A percentile compares a stretch with the other conserved stretches of the same genome.
Conservation (phyloP, 2,113 vertebrate genomes). For the Dascyllus trimaculatus region DNA sequence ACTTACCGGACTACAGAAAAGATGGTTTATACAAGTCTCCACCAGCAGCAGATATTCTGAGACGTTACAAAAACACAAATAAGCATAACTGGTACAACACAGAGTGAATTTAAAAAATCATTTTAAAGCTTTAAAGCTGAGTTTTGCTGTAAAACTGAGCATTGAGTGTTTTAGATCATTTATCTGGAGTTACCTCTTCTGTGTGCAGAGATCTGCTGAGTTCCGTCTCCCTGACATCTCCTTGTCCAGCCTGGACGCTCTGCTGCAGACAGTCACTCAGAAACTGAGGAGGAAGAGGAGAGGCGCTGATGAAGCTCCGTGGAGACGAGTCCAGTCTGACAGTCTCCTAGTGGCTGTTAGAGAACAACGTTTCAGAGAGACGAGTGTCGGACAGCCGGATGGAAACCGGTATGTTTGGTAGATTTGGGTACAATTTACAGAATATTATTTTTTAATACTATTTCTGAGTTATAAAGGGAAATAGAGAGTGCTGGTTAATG, state of each 20-base stretch:
- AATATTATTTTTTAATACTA: too few species aligned
- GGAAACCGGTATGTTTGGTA: conserved; percentile 10
- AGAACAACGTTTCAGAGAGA: conserved; percentile 43
- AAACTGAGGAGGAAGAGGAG: conserved; percentile 59
- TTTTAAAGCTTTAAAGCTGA: not conserved
- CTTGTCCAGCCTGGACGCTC: conserved; percentile 53
- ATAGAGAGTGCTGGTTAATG: too few species aligned
- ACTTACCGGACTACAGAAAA: too few species aligned
- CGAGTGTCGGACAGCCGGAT: not conserved
- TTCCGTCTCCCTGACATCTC: conserved; percentile 63
- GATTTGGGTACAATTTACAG: not conserved
- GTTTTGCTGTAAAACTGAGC: not conserved
- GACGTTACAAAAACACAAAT: too few species aligned
- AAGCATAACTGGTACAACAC: too few species aligned
- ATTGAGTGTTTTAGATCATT: too few species aligned
- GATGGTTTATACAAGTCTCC: too few species aligned
- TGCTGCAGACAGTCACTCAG: conserved; percentile 62
- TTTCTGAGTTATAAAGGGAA: too few species aligned
- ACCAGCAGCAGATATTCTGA: too few species aligned
- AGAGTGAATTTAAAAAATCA: too few species aligned
- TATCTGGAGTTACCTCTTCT: not conserved
- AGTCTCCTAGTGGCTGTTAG: conserved; percentile 36
- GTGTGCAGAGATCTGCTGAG: conserved; percentile 43
- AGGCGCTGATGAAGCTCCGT: conserved; percentile 14
- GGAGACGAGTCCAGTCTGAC: conserved; percentile 31